A percentile compares a stretch with the other conserved stretches of the same genome.
These are phyloP conservation scores for Nomada fabriciana DNA, from an alignment of 2,888 invertebrate genomes.

Conservation along the genomic window DNA sequence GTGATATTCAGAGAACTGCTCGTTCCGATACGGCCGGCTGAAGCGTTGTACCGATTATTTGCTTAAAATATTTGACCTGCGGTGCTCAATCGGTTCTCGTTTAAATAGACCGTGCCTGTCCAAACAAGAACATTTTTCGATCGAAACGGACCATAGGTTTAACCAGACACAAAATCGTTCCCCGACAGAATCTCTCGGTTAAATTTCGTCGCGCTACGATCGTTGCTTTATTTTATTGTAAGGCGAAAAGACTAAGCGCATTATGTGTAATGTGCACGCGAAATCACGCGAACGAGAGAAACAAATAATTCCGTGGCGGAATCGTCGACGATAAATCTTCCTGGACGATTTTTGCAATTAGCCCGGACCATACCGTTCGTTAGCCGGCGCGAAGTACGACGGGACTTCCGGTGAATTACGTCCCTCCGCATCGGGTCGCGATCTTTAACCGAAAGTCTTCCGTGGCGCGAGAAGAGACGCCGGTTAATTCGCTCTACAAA, in stretches of 20 bases:
- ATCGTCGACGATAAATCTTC: constrained; percentile 28
- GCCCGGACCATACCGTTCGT: constrained; percentile 18
- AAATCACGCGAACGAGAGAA: neutral
- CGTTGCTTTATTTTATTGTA: too few relatives aligned
- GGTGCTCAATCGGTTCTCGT: constrained; percentile 35
- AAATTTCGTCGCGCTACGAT: too few relatives aligned
- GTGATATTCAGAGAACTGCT: constrained; percentile 27
- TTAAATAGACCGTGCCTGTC: constrained; percentile 18
- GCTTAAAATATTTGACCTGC: constrained; percentile 53
- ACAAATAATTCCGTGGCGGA: neutral
- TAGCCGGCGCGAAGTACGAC: constrained; percentile 45
- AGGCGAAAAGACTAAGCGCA: neutral
- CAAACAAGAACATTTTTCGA: constrained; percentile 34
- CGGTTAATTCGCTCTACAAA: constrained; percentile 70
- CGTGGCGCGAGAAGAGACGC: constrained; percentile 52
- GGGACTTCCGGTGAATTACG: constrained; percentile 57
- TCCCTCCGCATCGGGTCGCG: constrained; percentile 32
- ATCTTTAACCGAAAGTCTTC: constrained; percentile 52
- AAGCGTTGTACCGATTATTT: constrained; percentile 40
- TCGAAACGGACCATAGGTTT: neutral
- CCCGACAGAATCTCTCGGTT: too few relatives aligned
- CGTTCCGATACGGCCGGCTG: neutral
- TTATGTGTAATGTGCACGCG: too few relatives aligned
- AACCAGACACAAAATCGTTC: neutral
- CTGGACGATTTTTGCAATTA: constrained; percentile 63